phyloP scores from a whole-genome alignment of 2,797 vertebrate species.

The Eulemur mongoz region DNA sequence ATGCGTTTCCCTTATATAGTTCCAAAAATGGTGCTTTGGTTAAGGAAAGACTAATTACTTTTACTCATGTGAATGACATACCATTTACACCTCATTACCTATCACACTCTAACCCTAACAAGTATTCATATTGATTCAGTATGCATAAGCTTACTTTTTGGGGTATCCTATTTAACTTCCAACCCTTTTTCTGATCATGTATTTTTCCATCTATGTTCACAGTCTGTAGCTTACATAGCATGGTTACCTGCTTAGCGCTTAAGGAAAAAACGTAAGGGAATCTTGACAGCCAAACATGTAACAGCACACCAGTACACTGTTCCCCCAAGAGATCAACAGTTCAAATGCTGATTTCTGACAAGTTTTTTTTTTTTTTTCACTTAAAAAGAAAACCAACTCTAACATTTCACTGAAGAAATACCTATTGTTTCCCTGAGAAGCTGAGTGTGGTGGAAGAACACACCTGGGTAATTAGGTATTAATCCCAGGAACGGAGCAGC shows the following conservation, averaged over 20 bases:
- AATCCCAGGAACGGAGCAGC: neutral
- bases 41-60: neutral
- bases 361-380: neutral
- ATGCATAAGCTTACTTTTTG: neutral
- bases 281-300: neutral
- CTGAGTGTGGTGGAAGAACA: neutral
- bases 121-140: neutral
- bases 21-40: neutral
- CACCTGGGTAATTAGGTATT: conserved; percentile 42
- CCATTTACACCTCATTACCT: neutral
- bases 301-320: neutral
- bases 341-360: conserved; percentile 37
- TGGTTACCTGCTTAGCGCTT: neutral
- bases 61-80: neutral
- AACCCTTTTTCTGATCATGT: neutral
- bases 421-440: neutral
- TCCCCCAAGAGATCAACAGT: neutral
- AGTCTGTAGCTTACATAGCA: neutral
- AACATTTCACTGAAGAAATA: neutral
- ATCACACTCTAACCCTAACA: neutral
- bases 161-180: neutral
- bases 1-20: neutral
- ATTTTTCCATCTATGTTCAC: neutral
- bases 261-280: neutral
- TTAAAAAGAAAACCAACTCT: neutral